A percentile compares a stretch with the other conserved stretches of the same genome.
phyloP scores from a whole-genome alignment of 2,797 vertebrate genomes.

The Iguana delicatissima region DNA sequence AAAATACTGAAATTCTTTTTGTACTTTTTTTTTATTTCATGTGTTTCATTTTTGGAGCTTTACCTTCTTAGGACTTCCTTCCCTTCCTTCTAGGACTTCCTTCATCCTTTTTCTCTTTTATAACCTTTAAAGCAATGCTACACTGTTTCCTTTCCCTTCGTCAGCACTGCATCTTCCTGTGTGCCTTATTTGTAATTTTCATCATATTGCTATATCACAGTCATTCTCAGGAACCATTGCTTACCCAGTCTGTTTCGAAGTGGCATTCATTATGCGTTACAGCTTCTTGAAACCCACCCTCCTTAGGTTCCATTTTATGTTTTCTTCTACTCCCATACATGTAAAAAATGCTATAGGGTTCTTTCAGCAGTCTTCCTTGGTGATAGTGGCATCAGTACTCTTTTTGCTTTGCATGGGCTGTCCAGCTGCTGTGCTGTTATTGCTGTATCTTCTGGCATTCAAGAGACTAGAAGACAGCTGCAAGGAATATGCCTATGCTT shows the following conservation, averaged over 20 bases:
- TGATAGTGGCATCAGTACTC: neutral
- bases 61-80: neutral
- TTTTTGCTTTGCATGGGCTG: neutral
- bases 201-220: neutral
- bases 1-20: neutral
- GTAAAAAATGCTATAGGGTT: neutral
- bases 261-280: neutral
- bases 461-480: neutral
- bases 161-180: slow-evolving; percentile 22
- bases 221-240: slow-evolving; percentile 3
- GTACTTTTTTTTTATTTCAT: neutral
- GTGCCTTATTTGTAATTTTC: neutral
- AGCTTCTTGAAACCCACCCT: neutral
- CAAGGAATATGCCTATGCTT: neutral
- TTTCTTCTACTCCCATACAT: neutral
- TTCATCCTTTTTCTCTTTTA: slow-evolving; percentile 12
- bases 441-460: neutral
- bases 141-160: neutral
- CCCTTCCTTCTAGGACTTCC: neutral
- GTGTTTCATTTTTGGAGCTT: neutral
- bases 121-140: neutral
- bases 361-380: neutral
- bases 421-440: neutral
- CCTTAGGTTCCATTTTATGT: neutral
- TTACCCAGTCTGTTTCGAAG: neutral